These are phyloP conservation scores for Ganaspis brasiliensis DNA, from an alignment of 2,888 invertebrate species.

Conservation along the genomic window DNA sequence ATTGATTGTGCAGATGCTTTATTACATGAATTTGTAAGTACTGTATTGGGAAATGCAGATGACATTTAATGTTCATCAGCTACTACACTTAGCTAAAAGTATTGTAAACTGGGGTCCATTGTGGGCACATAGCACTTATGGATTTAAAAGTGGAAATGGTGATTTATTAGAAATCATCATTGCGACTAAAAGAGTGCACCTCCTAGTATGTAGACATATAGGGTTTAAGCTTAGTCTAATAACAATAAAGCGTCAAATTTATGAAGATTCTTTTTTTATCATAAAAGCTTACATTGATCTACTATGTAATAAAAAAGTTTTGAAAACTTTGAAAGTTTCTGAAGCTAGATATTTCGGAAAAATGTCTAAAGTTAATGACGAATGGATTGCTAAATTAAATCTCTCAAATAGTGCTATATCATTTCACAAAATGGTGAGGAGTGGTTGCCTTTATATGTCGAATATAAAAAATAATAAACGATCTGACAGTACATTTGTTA, in stretches of 20 bases:
- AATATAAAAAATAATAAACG: neutral
- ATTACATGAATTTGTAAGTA: conserved; percentile 1
- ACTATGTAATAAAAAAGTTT: neutral
- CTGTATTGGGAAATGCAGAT: conserved; percentile 14
- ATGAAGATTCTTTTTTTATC: neutral
- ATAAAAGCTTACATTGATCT: neutral
- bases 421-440: neutral
- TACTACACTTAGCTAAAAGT: neutral
- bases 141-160: conserved; percentile 45
- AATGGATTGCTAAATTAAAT: neutral
- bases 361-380: neutral
- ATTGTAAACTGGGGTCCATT: neutral
- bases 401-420: neutral
- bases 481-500: neutral
- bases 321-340: neutral
- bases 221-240: neutral
- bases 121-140: conserved; percentile 36
- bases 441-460: conserved; percentile 1
- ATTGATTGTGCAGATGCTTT: neutral
- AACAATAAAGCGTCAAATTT: neutral
- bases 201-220: neutral
- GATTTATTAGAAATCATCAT: neutral
- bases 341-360: conserved; percentile 41
- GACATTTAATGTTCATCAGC: conserved; percentile 5
- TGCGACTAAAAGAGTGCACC: neutral